Base-by-base conservation (phyloP, 2,113 vertebrate genomes). In the Pterocles gutturalis region DNA sequence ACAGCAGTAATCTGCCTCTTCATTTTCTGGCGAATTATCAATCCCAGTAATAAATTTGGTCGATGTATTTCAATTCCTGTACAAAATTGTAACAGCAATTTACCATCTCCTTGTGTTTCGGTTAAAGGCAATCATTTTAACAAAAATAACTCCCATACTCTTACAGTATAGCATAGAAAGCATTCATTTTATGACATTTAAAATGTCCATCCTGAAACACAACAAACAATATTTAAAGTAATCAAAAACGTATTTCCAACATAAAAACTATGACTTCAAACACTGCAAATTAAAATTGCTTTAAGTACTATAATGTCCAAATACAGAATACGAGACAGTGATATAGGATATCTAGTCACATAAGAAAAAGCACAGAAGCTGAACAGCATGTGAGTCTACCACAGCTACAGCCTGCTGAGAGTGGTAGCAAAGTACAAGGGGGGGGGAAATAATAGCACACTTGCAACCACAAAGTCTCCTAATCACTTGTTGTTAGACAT, bases 21-120 rank as follows among this genome's bases (percentile, higher is more conserved):
- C 34, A 99, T 97, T 95, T 99, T 99, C 83, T 99, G 99, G 60
- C 99, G 99, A 96, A 99, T 99, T 85, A 99, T 98, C 80, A 99
- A 97, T 79, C 99, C 99, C 82, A 99, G 97, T 61, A 99, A 98
- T 17, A 99, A 98, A 97, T 99, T 99, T 91, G 98, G 98, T 96
- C 99, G 99, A 95, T 99, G 99, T 60, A 98, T 98, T 98, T 99
- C 99, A 93, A 99, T 98, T 38, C 99, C 99, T 99, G 97, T 75
- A 70, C 96, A 97, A 97, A 97, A 97, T 72, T 57, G 82, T 73
- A 97, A 95, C 29, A 97, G 43, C 43, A 95, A 81, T 96, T 86
- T 94, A 78, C 38, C 69, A 93, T 21, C 86, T 70, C 62, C 38
- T 61, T 58, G 16, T 60, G 11, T 54, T 92, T 78, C 36, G 9